A percentile compares a stretch with the other conserved stretches of the same genome.
Conservation (phyloP, 1,140 invertebrate genomes). For the Drosophila littoralis region DNA sequence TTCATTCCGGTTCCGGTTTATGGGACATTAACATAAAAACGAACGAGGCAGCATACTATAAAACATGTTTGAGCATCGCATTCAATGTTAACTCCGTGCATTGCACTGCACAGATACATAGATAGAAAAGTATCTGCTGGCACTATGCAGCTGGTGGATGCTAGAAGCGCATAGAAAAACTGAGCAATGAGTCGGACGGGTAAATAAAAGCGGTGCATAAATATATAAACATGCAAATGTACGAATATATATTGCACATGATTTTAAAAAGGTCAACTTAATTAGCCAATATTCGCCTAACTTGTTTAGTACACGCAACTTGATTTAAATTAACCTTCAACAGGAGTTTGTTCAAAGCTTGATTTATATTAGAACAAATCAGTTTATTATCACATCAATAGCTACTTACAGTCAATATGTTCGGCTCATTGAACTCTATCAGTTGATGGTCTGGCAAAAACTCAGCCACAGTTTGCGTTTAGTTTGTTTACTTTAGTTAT, state of each 20-base stretch:
- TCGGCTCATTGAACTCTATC: slow-evolving; percentile 25
- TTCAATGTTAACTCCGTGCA: slow-evolving; percentile 70
- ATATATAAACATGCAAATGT: neutral
- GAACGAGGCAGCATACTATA: slow-evolving; percentile 40
- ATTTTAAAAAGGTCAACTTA: neutral
- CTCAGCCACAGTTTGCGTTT: slow-evolving; percentile 10
- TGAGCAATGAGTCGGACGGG: slow-evolving; percentile 31
- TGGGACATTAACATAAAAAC: slow-evolving; percentile 67
- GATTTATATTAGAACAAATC: neutral
- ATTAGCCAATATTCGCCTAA: slow-evolving; percentile 17
- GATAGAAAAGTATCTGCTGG: slow-evolving; percentile 47
- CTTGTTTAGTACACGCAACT: neutral
- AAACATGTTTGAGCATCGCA: slow-evolving; percentile 58
- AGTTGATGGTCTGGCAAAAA: neutral
- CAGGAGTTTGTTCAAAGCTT: slow-evolving; percentile 37
- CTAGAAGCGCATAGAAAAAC: slow-evolving; percentile 52
- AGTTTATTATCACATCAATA: too few species aligned
- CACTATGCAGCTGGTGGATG: slow-evolving; percentile 28
- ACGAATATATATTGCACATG: neutral
- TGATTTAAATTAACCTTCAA: slow-evolving; percentile 69
- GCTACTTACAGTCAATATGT: slow-evolving; percentile 1
- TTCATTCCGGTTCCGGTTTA: slow-evolving; percentile 62
- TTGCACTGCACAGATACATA: slow-evolving; percentile 58
- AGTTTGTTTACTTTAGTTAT: slow-evolving; percentile 27
- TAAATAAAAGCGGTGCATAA: slow-evolving; percentile 23